Percentiles rank a stretch among this genome's conserved stretches.
phyloP scores from a whole-genome alignment of 2,797 vertebrate species.

The Argentina silus region DNA sequence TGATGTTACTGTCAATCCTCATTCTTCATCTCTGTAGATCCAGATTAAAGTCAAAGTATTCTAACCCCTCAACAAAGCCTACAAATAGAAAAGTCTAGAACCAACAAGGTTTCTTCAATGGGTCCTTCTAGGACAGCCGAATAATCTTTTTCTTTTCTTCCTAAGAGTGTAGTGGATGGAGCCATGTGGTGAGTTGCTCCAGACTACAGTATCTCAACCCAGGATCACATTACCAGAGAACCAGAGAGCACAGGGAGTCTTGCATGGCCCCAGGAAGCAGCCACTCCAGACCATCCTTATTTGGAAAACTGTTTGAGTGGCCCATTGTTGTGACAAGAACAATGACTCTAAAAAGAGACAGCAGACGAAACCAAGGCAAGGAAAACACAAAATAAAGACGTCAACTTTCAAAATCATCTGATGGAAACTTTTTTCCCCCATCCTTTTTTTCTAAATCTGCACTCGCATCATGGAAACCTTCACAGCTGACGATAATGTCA shows the following conservation, averaged over 20 bases:
- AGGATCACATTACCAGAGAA: slow-evolving; percentile 50
- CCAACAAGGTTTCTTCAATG: too few species aligned
- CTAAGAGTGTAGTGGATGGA: background rate
- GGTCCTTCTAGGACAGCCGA: too few species aligned
- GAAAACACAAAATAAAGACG: slow-evolving; percentile 65
- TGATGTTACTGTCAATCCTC: too few species aligned
- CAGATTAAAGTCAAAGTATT: too few species aligned
- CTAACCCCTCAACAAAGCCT: too few species aligned
- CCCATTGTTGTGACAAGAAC: slow-evolving; percentile 72
- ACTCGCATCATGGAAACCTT: slow-evolving; percentile 68
- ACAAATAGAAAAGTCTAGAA: too few species aligned
- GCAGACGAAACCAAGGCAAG: slow-evolving; percentile 48
- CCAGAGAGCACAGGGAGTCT: slow-evolving; percentile 3
- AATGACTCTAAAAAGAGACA: slow-evolving; percentile 71
- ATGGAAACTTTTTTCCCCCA: slow-evolving; percentile 35
- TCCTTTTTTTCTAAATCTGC: slow-evolving; percentile 45
- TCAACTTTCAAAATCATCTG: slow-evolving; percentile 53
- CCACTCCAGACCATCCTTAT: slow-evolving; percentile 58
- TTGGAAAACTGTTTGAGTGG: slow-evolving; percentile 60
- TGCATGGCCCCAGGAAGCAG: slow-evolving; percentile 52
- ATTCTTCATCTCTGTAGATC: too few species aligned
- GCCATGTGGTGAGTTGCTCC: slow-evolving; percentile 16
- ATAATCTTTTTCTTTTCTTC: too few species aligned
- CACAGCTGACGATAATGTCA: slow-evolving; percentile 61
- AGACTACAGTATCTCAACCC: slow-evolving; percentile 10